Percentiles rank a stretch among this genome's conserved stretches.
These are phyloP conservation scores for Cetonia aurata DNA, from an alignment of 2,888 invertebrate genomes.

Conservation along the genomic window DNA sequence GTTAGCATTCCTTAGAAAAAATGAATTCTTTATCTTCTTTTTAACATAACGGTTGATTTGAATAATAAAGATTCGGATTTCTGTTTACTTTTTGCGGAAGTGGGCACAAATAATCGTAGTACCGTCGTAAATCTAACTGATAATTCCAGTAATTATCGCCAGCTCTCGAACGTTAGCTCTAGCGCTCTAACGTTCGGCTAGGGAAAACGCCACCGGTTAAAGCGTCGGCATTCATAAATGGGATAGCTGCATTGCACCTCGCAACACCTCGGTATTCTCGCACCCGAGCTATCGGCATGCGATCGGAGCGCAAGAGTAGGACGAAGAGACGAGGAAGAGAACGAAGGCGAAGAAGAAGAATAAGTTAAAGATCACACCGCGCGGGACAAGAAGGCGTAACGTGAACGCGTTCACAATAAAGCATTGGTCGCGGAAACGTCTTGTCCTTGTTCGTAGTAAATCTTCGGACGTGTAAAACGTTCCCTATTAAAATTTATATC, in stretches of 20 bases:
- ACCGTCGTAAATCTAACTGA: constrained; percentile 14
- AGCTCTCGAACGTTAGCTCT: neutral
- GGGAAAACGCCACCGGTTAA: constrained; percentile 34
- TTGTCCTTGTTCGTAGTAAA: constrained; percentile 34
- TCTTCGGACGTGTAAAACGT: constrained; percentile 39
- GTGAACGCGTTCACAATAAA: constrained; percentile 34
- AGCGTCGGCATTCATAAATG: constrained; percentile 27
- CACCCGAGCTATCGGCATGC: neutral
- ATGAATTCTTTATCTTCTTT: neutral
- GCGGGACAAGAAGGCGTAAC: constrained; percentile 27
- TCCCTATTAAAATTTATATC: constrained; percentile 41
- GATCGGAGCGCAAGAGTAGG: constrained; percentile 4
- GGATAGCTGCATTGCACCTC: constrained; percentile 10
- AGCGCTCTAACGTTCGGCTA: constrained; percentile 1
- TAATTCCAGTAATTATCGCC: constrained; percentile 27
- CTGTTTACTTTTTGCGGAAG: constrained; percentile 17
- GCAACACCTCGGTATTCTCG: constrained; percentile 20
- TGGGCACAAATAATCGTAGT: constrained; percentile 10
- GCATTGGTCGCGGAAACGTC: constrained; percentile 37
- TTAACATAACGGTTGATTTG: neutral
- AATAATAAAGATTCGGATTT: neutral
- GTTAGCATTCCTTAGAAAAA: neutral
- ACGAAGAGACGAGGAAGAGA: neutral
- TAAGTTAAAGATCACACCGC: constrained; percentile 28
- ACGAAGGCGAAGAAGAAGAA: neutral